Evolutionary conservation across 1,140 invertebrate genomes (phyloP).

Genomic region (Drosophila orosa): DNA sequence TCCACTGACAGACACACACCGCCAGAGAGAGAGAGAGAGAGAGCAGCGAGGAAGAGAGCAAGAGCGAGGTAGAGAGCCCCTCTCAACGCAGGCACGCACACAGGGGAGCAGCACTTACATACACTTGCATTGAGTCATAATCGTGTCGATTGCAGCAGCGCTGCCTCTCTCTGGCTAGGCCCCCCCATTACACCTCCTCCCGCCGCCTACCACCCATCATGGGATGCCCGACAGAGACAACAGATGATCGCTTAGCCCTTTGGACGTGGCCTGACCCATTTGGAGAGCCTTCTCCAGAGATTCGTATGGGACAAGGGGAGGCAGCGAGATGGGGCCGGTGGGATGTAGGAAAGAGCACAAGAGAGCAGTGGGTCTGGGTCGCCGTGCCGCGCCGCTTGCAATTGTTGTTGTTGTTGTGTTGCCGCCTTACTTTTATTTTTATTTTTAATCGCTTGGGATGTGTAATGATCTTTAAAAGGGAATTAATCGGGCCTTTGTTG

Average conservation of each 20-base stretch:
- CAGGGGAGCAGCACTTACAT: slow-evolving; percentile 39
- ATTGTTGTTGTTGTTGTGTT: slow-evolving; percentile 22
- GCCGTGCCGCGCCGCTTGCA: slow-evolving; percentile 56
- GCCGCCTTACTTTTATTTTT: slow-evolving; percentile 40
- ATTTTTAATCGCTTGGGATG: slow-evolving; percentile 43
- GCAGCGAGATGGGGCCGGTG: slow-evolving; percentile 12
- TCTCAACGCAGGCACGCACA: slow-evolving; percentile 25
- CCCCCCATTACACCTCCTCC: background rate
- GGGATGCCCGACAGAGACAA: slow-evolving; percentile 15
- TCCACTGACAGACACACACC: slow-evolving; percentile 69
- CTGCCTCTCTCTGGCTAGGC: slow-evolving; percentile 25
- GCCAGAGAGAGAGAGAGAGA: slow-evolving; percentile 10
- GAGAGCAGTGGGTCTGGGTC: slow-evolving; percentile 77
- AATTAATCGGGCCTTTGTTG: slow-evolving; percentile 34
- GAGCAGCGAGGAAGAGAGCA: slow-evolving; percentile 16
- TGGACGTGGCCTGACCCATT: slow-evolving; percentile 77
- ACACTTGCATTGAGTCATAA: slow-evolving; percentile 81
- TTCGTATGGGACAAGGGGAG: background rate
- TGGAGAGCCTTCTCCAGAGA: slow-evolving; percentile 56
- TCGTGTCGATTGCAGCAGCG: slow-evolving; percentile 68
- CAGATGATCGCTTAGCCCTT: slow-evolving; percentile 76
- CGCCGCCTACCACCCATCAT: background rate
- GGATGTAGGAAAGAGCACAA: slow-evolving; percentile 24
- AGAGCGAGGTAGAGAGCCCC: slow-evolving; percentile 7
- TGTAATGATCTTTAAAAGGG: slow-evolving; percentile 44